Evolutionary conservation across 2,113 vertebrate genomes (phyloP).

Genomic region (Opisthocomus hoazin): DNA sequence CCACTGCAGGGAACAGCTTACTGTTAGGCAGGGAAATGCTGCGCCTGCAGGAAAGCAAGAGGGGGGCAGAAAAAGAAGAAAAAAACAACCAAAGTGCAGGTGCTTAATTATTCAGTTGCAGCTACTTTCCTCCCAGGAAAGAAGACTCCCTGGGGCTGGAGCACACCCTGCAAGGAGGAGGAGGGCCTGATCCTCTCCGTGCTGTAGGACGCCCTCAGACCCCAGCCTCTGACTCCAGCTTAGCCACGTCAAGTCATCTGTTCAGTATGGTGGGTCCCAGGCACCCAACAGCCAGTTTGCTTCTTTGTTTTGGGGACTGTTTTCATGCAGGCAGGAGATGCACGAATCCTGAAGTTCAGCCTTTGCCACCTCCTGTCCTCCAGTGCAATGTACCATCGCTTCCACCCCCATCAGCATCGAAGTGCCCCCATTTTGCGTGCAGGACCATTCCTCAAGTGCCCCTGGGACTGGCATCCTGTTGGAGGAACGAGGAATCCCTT

Average conservation of each 20-base stretch:
- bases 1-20: not conserved
- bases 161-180: not conserved
- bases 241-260: not conserved
- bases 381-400: not conserved
- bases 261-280: not conserved
- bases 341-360: not conserved
- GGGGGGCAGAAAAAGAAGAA: not conserved
- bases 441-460: not conserved
- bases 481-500: not conserved
- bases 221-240: not conserved
- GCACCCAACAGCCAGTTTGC: not conserved
- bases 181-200: not conserved
- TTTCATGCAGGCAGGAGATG: not conserved
- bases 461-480: no score
- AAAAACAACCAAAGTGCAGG: not conserved
- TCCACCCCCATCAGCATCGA: not conserved
- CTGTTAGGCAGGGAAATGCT: fast-evolving
- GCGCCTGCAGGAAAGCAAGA: not conserved
- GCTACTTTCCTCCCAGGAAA: not conserved
- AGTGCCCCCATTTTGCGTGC: fast-evolving
- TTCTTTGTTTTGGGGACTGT: not conserved
- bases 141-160: not conserved
- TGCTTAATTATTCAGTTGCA: not conserved
- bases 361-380: not conserved
- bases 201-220: not conserved